phyloP scores from a whole-genome alignment of 2,888 invertebrate species.

The Morpho helenor region DNA sequence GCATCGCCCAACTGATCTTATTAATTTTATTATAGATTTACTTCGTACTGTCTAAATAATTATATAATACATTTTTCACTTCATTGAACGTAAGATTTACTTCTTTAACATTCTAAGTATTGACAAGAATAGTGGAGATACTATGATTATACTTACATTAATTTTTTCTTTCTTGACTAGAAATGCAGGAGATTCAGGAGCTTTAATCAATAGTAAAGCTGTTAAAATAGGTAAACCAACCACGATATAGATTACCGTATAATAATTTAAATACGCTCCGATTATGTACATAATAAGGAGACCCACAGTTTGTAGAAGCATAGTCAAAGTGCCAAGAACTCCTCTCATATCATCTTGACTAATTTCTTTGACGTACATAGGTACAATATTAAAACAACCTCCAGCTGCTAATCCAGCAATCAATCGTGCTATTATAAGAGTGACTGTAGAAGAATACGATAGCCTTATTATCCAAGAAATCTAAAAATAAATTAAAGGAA shows the following conservation, averaged over 20 bases:
- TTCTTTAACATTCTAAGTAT: too few relatives aligned
- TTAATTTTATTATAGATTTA: too few relatives aligned
- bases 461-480: conserved; percentile 53
- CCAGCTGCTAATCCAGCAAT: conserved; percentile 51
- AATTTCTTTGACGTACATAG: conserved; percentile 58
- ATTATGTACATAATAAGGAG: conserved; percentile 50
- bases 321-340: conserved; percentile 44
- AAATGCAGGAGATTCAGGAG: conserved; percentile 64
- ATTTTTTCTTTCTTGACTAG: conserved; percentile 49
- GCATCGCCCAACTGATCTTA: too few relatives aligned
- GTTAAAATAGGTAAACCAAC: conserved; percentile 42
- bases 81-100: too few relatives aligned
- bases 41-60: too few relatives aligned
- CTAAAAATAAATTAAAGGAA: conserved; percentile 30
- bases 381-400: conserved; percentile 49
- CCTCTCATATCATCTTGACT: conserved; percentile 55
- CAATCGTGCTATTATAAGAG: conserved; percentile 46
- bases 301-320: conserved; percentile 48
- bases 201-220: conserved; percentile 43
- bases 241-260: conserved; percentile 43
- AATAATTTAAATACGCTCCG: conserved; percentile 50
- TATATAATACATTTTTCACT: too few relatives aligned
- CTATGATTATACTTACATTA: conserved; percentile 39
- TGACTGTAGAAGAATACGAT: conserved; percentile 33
- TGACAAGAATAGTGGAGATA: too few relatives aligned